phyloP scores from a whole-genome alignment of 2,113 vertebrate species.

The Bostrychus sinensis region DNA sequence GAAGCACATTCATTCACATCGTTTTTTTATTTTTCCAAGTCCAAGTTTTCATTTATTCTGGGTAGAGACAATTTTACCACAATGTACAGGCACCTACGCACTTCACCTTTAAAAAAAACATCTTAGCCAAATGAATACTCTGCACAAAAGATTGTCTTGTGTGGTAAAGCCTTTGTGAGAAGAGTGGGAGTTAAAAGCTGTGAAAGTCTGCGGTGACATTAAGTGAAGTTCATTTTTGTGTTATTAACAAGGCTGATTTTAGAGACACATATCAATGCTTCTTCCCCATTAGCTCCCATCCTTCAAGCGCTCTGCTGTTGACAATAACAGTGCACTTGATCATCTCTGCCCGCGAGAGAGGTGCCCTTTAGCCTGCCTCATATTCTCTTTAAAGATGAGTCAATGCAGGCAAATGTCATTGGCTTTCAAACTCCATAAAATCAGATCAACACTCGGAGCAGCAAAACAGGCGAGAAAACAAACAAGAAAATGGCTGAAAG shows the following conservation, averaged over 20 bases:
- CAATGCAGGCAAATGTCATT: constrained; percentile 25
- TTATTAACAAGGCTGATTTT: constrained; percentile 27
- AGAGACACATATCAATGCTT: constrained; percentile 2
- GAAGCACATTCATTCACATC: too few species aligned
- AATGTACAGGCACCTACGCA: too few species aligned
- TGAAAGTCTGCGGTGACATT: constrained; percentile 10
- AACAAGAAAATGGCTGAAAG: neutral
- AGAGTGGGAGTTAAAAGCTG: neutral
- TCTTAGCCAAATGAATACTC: too few species aligned
- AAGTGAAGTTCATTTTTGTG: constrained; percentile 12
- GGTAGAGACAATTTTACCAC: too few species aligned
- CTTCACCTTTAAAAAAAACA: too few species aligned
- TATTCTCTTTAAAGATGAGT: constrained; percentile 10
- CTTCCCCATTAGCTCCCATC: constrained; percentile 23
- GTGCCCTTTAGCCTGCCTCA: constrained; percentile 16
- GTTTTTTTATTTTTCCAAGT: too few species aligned
- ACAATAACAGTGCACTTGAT: constrained; percentile 19
- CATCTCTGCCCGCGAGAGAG: constrained; percentile 23
- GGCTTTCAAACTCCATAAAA: constrained; percentile 12
- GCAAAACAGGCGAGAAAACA: constrained; percentile 5
- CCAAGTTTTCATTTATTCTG: too few species aligned
- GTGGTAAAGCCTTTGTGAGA: neutral
- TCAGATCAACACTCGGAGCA: constrained; percentile 15
- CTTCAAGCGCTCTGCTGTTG: neutral
- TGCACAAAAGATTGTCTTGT: too few species aligned